These are phyloP conservation scores for Sesia apiformis DNA, from an alignment of 2,888 invertebrate species.

Conservation along the genomic window DNA sequence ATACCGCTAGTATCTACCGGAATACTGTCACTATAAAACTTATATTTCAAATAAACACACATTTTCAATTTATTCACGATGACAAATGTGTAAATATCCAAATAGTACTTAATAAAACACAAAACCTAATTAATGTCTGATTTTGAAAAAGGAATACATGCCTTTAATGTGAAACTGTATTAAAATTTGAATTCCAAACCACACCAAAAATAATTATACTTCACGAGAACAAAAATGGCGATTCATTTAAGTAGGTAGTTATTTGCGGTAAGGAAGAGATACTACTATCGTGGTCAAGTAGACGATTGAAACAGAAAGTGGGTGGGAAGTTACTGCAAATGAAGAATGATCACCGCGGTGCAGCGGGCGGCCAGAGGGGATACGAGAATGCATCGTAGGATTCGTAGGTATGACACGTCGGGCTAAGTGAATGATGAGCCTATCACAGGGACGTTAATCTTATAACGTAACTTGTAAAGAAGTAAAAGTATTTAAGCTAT, in stretches of 20 bases:
- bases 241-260: background rate
- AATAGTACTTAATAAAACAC: too few species aligned
- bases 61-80: too few species aligned
- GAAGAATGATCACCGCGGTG: constrained; percentile 63
- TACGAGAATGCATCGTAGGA: constrained; percentile 10
- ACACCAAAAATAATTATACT: background rate
- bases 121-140: too few species aligned
- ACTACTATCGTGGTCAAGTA: constrained; percentile 30
- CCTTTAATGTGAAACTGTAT: too few species aligned
- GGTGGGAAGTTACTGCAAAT: constrained; percentile 40
- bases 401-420: constrained; percentile 44
- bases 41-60: too few species aligned
- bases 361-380: constrained; percentile 6
- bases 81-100: too few species aligned
- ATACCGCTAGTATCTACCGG: too few species aligned
- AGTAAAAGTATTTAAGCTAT: too few species aligned
- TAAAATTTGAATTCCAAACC: background rate
- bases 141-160: too few species aligned
- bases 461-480: too few species aligned
- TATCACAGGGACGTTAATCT: background rate
- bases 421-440: constrained; percentile 64
- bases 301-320: constrained; percentile 27
- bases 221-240: too few species aligned
- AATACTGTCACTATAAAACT: too few species aligned
- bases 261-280: background rate